Conservation (phyloP, 2,888 invertebrate genomes). For the Corbicula japonica region DNA sequence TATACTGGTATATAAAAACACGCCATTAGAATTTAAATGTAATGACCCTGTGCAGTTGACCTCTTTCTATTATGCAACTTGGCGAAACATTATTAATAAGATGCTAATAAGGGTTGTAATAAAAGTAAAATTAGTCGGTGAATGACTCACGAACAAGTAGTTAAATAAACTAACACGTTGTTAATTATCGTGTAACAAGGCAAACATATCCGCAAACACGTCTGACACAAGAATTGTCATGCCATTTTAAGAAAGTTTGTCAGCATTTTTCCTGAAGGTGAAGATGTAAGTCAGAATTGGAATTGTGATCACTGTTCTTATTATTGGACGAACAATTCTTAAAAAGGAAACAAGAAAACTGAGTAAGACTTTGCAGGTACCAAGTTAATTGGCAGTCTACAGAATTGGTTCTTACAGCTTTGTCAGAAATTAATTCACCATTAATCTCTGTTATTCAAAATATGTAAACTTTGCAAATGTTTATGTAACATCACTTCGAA, state of each 20-base stretch:
- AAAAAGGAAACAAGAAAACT: background rate
- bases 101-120: background rate
- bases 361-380: background rate
- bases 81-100: background rate
- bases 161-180: background rate
- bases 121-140: background rate
- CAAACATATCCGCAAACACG: conserved; percentile 20
- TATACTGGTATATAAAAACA: too few relatives aligned
- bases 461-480: too few relatives aligned
- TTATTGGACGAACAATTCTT: background rate
- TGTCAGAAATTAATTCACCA: too few relatives aligned
- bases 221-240: conserved; percentile 10
- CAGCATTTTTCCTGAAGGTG: background rate
- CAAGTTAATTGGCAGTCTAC: background rate
- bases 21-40: background rate
- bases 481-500: too few relatives aligned
- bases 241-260: background rate
- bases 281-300: background rate
- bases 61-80: too few relatives aligned
- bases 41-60: background rate
- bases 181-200: background rate
- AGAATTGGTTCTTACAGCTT: too few relatives aligned
- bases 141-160: conserved; percentile 7
- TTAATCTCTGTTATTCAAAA: too few relatives aligned
- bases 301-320: background rate